Evolutionary conservation across 2,888 invertebrate genomes (phyloP).

Genomic region (Meloe dianella): DNA sequence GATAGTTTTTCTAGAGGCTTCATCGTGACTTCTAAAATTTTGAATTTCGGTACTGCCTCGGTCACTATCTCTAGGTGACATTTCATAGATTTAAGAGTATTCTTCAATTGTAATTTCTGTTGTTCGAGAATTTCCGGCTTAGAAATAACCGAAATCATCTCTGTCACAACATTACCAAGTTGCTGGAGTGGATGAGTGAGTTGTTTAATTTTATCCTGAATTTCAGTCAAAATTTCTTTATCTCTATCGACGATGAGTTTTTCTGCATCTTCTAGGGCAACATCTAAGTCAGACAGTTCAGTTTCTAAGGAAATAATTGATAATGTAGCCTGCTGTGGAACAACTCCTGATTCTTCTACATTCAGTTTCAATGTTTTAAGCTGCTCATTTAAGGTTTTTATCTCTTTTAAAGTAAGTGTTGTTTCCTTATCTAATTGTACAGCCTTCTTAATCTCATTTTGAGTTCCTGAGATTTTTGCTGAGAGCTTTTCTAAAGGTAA

Average conservation of each 20-base stretch:
- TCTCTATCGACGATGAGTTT: constrained; percentile 2
- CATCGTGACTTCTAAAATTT: constrained; percentile 23
- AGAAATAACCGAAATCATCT: constrained; percentile 16
- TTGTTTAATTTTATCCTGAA: constrained; percentile 30
- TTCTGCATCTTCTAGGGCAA: constrained; percentile 4
- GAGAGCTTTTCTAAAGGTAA: constrained; percentile 24
- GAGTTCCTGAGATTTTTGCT: constrained; percentile 19
- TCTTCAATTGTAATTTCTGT: constrained; percentile 32
- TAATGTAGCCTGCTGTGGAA: constrained; percentile 26
- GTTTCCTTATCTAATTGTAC: background rate
- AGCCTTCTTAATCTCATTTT: constrained; percentile 20
- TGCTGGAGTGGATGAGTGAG: constrained; percentile 41
- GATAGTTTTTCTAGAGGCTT: constrained; percentile 28
- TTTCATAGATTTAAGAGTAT: constrained; percentile 30
- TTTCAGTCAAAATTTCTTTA: constrained; percentile 23
- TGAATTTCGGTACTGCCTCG: constrained; percentile 20
- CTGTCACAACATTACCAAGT: constrained; percentile 28
- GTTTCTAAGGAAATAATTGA: constrained; percentile 23
- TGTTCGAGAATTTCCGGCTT: constrained; percentile 29
- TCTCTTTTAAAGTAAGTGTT: constrained; percentile 7
- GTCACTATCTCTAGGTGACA: constrained; percentile 26
- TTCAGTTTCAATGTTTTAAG: background rate
- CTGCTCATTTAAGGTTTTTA: constrained; percentile 10
- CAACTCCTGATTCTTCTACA: background rate
- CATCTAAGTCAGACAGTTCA: constrained; percentile 1